Percentiles rank a stretch among this genome's conserved stretches.
These are phyloP conservation scores for Palaemon carinicauda DNA, from an alignment of 1,140 invertebrate species.

Conservation along the genomic window DNA sequence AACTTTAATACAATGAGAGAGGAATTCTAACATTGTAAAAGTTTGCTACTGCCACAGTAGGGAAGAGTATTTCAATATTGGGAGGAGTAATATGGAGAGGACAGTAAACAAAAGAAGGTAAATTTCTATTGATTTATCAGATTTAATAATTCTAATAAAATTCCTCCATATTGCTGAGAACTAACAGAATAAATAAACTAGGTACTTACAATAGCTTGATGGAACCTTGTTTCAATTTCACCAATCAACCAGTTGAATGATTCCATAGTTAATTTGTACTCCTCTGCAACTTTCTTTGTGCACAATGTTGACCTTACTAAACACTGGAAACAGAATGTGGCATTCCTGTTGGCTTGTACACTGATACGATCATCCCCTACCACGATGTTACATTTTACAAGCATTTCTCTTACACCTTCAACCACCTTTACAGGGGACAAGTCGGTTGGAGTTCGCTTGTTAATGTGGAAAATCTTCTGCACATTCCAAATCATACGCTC, in stretches of 20 bases:
- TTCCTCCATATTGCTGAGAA: background rate
- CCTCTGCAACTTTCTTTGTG: constrained; percentile 94
- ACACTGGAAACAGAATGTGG: constrained; percentile 96
- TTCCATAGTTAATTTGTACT: constrained; percentile 90
- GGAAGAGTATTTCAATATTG: too few species aligned
- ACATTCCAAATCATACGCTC: constrained; percentile 99
- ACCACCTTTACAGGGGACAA: constrained; percentile 76
- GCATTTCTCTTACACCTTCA: constrained; percentile 80
- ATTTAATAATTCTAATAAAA: background rate
- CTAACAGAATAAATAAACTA: background rate
- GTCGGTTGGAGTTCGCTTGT: constrained; percentile 91
- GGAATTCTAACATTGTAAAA: too few species aligned
- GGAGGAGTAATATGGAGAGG: too few species aligned
- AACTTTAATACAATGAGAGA: too few species aligned
- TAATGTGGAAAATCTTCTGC: constrained; percentile 99
- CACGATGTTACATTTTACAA: constrained; percentile 93
- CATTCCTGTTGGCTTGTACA: constrained; percentile 97
- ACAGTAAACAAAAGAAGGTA: background rate
- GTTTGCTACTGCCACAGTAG: too few species aligned
- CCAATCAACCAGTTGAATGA: constrained; percentile 99
- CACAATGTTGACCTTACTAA: constrained; percentile 94
- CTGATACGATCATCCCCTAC: constrained; percentile 93
- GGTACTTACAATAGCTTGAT: constrained; percentile 85
- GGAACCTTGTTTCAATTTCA: constrained; percentile 98
- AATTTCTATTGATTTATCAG: background rate